These are phyloP conservation scores for Acanthoscelides obtectus DNA, from an alignment of 2,888 invertebrate genomes.

Conservation along the genomic window DNA sequence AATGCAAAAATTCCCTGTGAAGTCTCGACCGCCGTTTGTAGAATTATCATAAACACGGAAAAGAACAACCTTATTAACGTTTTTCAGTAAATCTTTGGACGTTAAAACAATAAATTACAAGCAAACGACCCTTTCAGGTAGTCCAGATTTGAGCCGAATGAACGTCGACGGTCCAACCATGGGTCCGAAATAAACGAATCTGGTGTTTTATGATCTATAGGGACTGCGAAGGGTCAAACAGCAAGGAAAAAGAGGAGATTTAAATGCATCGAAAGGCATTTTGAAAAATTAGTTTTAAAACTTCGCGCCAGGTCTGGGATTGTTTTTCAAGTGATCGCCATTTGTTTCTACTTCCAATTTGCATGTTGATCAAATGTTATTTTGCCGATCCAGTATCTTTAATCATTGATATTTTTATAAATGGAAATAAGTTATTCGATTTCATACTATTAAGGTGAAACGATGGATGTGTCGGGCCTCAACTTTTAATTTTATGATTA, in stretches of 20 bases:
- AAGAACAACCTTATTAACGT: neutral
- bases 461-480: no score
- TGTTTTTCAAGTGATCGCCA: no score
- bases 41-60: neutral
- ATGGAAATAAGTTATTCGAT: no score
- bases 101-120: neutral
- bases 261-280: neutral
- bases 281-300: neutral
- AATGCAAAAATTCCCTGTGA: neutral
- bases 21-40: neutral
- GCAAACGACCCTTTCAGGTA: neutral
- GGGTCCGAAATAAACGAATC: neutral
- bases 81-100: neutral
- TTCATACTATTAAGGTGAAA: no score
- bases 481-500: no score
- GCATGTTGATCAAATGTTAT: no score
- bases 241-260: neutral
- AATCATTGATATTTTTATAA: no score
- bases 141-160: neutral
- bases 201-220: neutral
- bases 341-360: no score
- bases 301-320: no score
- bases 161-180: neutral
- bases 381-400: no score
- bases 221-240: neutral